Evolutionary conservation across 2,797 vertebrate species (phyloP).

Genomic region (Syngnathus acus): DNA sequence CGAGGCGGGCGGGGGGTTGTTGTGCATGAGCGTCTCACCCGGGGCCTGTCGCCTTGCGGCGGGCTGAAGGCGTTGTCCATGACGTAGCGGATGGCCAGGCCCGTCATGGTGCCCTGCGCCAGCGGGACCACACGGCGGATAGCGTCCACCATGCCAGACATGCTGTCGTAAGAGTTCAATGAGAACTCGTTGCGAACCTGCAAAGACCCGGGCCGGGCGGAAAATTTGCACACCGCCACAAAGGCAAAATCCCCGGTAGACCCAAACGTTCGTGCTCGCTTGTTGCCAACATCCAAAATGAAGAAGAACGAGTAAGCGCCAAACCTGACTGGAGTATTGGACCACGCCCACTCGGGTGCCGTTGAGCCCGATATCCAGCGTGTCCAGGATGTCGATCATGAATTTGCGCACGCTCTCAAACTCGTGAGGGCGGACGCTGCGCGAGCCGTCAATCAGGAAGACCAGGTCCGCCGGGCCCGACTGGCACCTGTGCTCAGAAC

Average conservation of each 20-base stretch:
- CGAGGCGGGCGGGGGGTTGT: background rate
- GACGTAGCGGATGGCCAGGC: constrained; percentile 89
- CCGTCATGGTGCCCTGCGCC: constrained; percentile 97
- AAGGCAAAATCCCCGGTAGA: too few relatives aligned
- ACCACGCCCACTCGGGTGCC: constrained; percentile 86
- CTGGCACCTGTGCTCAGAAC: constrained; percentile 75
- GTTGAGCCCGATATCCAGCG: constrained; percentile 78
- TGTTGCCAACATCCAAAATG: background rate
- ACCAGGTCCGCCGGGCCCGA: constrained; percentile 87
- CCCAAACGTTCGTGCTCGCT: too few relatives aligned
- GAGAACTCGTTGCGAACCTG: constrained; percentile 92
- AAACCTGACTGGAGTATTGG: constrained; percentile 94
- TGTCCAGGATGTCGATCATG: constrained; percentile 86
- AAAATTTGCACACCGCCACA: too few relatives aligned
- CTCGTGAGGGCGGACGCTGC: constrained; percentile 90
- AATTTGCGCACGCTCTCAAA: constrained; percentile 95
- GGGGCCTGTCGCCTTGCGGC: constrained; percentile 79
- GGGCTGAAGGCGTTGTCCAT: constrained; percentile 85
- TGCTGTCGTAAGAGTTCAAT: constrained; percentile 75
- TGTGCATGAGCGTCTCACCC: constrained; percentile 41
- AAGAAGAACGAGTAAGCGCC: background rate
- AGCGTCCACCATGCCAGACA: constrained; percentile 79
- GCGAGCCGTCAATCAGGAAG: constrained; percentile 95
- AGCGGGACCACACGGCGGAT: constrained; percentile 86
- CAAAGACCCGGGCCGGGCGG: background rate